Evolutionary conservation across 2,888 invertebrate genomes (phyloP).

Genomic region (Tupiocoris notatus): DNA sequence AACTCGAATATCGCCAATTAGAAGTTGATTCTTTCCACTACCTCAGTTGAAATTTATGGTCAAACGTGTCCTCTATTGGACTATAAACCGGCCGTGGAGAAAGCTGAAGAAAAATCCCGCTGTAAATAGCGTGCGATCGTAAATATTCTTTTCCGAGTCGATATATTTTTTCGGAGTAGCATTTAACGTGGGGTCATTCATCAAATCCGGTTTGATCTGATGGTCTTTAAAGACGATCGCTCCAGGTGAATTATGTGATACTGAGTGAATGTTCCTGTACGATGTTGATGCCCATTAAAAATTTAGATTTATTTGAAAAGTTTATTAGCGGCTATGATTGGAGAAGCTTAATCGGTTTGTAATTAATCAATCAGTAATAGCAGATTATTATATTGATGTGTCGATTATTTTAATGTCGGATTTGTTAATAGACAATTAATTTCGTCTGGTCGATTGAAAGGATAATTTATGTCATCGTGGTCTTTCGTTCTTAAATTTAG

Average conservation of each 20-base stretch:
- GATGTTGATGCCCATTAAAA: background rate
- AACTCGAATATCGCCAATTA: conserved; percentile 27
- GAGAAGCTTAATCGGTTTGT: too few species aligned
- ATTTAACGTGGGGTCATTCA: conserved; percentile 4
- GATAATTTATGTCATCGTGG: too few species aligned
- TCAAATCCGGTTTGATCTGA: background rate
- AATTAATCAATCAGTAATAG: background rate
- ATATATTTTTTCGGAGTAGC: background rate
- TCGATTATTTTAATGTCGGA: too few species aligned
- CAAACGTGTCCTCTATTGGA: conserved; percentile 13
- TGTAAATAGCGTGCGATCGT: conserved; percentile 22
- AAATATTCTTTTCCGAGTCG: background rate
- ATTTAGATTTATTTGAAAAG: background rate
- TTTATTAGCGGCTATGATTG: too few species aligned
- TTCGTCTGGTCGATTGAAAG: too few species aligned
- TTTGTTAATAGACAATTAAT: too few species aligned
- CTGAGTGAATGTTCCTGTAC: background rate
- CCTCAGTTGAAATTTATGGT: conserved; percentile 6
- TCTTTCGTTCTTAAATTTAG: too few species aligned
- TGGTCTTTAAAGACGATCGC: background rate
- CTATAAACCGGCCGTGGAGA: conserved; percentile 16
- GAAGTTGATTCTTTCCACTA: conserved; percentile 29
- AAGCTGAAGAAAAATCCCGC: conserved; percentile 2
- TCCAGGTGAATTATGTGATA: background rate
- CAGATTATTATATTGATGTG: background rate